Evolutionary conservation across 2,888 invertebrate species (phyloP).

Genomic region (Calameuta idolon): DNA sequence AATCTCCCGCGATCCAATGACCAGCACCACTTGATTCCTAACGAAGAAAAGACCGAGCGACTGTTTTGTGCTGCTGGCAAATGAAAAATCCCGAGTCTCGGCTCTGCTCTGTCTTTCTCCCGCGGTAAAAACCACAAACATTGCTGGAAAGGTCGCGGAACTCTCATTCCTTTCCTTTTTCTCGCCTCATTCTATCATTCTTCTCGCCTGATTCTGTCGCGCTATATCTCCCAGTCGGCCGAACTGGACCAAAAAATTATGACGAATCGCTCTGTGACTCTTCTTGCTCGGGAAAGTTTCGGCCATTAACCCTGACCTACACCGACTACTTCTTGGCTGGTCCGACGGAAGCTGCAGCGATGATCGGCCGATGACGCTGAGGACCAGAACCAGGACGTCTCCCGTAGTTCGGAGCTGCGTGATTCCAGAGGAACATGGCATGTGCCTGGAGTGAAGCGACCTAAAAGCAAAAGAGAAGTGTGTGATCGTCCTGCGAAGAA

Average conservation of each 20-base stretch:
- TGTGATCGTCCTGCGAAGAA: background rate
- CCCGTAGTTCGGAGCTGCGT: background rate
- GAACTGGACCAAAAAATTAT: constrained; percentile 39
- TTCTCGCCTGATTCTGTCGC: background rate
- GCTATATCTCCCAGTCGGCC: constrained; percentile 5
- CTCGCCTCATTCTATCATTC: constrained; percentile 2
- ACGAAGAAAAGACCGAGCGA: background rate
- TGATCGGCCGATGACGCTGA: background rate
- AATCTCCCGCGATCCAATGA: too few relatives aligned
- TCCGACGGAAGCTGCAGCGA: background rate
- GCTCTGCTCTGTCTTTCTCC: constrained; percentile 8
- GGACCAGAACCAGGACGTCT: background rate
- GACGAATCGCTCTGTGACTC: constrained; percentile 34
- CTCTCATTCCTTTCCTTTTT: background rate
- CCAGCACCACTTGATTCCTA: background rate
- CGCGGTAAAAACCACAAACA: constrained; percentile 42
- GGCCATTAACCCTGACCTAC: constrained; percentile 48
- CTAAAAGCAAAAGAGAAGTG: background rate
- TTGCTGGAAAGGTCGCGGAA: constrained; percentile 20
- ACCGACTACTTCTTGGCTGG: constrained; percentile 22
- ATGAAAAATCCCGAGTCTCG: constrained; percentile 24
- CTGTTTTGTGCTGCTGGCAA: constrained; percentile 9
- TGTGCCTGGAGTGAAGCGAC: background rate
- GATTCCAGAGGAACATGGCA: background rate
- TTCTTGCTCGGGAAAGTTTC: constrained; percentile 42